A percentile compares a stretch with the other conserved stretches of the same genome.
phyloP scores from a whole-genome alignment of 2,113 vertebrate genomes.

The Erythrocercus mccallii region DNA sequence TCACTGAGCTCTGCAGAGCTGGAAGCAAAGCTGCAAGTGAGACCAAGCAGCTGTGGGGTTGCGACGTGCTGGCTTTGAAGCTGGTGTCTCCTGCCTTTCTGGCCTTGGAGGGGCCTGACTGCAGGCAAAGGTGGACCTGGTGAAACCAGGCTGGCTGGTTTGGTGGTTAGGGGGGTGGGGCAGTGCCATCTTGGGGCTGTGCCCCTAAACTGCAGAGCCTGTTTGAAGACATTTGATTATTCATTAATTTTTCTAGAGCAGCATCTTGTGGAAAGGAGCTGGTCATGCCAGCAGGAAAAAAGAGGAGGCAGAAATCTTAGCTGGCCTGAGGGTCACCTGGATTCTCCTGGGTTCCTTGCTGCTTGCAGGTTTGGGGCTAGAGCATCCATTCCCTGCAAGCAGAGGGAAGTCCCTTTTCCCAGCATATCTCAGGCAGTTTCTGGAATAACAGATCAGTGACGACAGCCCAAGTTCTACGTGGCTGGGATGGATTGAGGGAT shows the following conservation, averaged over 20 bases:
- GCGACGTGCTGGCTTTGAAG: background rate
- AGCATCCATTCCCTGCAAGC: background rate
- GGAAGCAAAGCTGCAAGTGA: background rate
- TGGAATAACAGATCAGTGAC: background rate
- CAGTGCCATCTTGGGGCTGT: background rate
- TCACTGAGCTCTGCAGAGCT: background rate
- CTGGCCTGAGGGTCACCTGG: background rate
- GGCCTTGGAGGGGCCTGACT: background rate
- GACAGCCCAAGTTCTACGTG: background rate
- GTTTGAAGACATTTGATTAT: background rate
- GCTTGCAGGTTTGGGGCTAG: background rate
- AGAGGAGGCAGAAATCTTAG: background rate
- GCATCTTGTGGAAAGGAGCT: background rate
- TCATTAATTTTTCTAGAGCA: background rate
- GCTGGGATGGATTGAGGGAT: background rate
- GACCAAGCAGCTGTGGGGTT: fast-evolving
- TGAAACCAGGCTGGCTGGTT: background rate
- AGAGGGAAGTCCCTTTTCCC: background rate
- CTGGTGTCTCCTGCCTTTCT: background rate
- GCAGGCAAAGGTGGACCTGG: background rate
- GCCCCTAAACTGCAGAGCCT: background rate
- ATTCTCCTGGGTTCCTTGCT: background rate
- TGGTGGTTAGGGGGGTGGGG: background rate
- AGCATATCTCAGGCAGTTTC: background rate
- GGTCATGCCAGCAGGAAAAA: background rate